Evolutionary conservation across 2,113 vertebrate genomes (phyloP), one percentile per base, ranked within the genome.

Genomic region (Sebastes fasciatus): DNA sequence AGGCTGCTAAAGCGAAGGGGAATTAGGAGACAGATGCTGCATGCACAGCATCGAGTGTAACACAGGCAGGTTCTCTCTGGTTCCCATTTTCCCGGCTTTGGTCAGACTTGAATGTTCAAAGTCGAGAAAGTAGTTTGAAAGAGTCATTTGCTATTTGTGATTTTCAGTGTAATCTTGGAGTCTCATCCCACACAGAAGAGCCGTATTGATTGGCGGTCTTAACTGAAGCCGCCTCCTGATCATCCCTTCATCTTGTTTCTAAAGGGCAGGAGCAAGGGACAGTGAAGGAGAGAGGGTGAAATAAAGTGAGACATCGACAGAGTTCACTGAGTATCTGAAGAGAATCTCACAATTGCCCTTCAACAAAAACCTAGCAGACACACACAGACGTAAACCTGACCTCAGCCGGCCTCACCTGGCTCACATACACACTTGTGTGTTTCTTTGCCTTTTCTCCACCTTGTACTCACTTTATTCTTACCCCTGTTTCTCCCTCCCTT

Each of bases 191-290:
- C 85, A 49, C 79, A 80, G 85, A 85, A 57, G 88, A 90, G 86
- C 77, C 2, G 84, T 91, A 94, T 94, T 85, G 92, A 94, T 93
- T 85, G 93, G 80, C 46, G 62, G 92, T 90, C 89, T 93, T 92
- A 91, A 87, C 89, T 85, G 85, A 90, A 93, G 91, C 89, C 48
- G 70, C 89, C 89, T 89, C 92, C 88, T 71, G 88, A 92, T 94
- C 91, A 91, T 94, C 89, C 89, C 90, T 93, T 93, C 92, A 90
- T 94, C 90, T 94, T 89, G 69, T 91, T 93, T 91, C 85, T 88
- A 91, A 94, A 93, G 93, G 93, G 89, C 93, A 94, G 74, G 63
- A 83, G 80, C 69, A 57, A 71, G 74, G 90, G 86, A 91, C 86
- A 87, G 85, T 84, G 86, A 89, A 89, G 77, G 85, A 87, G 86